Base-by-base conservation (phyloP, 2,113 vertebrate species). In the Seriola aureovittata region DNA sequence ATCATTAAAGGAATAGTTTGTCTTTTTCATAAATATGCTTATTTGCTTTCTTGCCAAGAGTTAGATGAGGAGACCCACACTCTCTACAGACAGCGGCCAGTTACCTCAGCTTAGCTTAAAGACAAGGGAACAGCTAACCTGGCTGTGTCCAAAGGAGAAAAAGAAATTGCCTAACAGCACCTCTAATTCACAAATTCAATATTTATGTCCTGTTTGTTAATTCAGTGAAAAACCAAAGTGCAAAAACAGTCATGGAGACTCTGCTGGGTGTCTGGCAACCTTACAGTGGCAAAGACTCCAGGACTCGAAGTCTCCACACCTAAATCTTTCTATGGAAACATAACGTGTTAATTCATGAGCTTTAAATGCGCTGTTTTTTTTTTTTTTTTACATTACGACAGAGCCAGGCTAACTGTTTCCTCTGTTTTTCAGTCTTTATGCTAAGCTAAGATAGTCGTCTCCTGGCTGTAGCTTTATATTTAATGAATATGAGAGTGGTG, bases 1-100 rank as follows among this genome's bases (percentile, higher is more conserved):
- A 12, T 62, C 44, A 69, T 80, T 48, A 75, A 83, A 55, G 42
- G 17, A 69, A 67, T 44, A 69, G 25, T 55, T 80, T 23, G 0
- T 71, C 38, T 70, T 72, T 86, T 62, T 79, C 16, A 50, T 10
- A 42, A 69, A 32, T 7, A 38, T 8, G 34, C n/a, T 67, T 25
- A 8, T 71, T 83, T 44, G 1, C 38, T 76, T 81, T 75, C 29
- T 71, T 34, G 19, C 29, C 6, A 13, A 54, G 38, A 68, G 32
- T 46, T 19, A 23, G 32, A 78, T 25, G 8, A 73, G 17, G 62
- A 40, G 19, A 36, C 57, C 9, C 1, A 34, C 16, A 19, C 38
- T 78, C 23, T 66, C 17, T 71, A 36, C 8, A 52, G 50, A 16
- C 21, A 52, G 23, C 19, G 65, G 54, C 21, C 11, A 6, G 5